These are phyloP conservation scores for Synanthedon myopaeformis DNA, from an alignment of 2,888 invertebrate species.

Conservation along the genomic window DNA sequence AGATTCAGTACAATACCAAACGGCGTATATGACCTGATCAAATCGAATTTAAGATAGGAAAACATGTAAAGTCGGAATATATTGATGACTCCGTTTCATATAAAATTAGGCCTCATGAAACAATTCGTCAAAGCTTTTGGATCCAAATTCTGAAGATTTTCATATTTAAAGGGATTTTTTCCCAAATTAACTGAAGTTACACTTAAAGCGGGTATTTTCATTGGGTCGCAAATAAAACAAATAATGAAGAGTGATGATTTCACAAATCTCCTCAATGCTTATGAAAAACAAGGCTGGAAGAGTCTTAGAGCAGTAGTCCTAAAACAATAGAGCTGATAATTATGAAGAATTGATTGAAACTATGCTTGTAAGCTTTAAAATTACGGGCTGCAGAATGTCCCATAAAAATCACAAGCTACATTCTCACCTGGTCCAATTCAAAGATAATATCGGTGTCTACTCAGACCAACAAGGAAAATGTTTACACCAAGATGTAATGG, in stretches of 20 bases:
- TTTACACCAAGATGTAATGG: constrained; percentile 6
- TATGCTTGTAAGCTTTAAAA: constrained; percentile 4
- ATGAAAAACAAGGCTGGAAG: constrained; percentile 2
- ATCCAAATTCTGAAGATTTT: no score
- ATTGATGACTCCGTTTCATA: no score
- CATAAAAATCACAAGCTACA: constrained; percentile 6
- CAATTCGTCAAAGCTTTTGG: no score
- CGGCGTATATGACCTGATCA: no score
- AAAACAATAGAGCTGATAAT: constrained; percentile 9
- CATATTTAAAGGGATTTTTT: no score
- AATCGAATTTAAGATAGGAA: no score
- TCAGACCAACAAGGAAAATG: constrained; percentile 7
- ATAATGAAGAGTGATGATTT: neutral
- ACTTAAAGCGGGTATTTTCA: no score
- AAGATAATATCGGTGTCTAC: constrained; percentile 7
- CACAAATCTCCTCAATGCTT: neutral
- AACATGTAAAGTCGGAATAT: no score
- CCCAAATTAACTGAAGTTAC: no score
- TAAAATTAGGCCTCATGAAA: no score
- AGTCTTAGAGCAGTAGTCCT: constrained; percentile 10
- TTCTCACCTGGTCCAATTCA: constrained; percentile 8
- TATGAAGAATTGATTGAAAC: constrained; percentile 7
- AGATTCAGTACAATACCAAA: no score
- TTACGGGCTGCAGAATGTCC: constrained; percentile 6
- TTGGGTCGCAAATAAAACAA: neutral